Evolutionary conservation across 2,888 invertebrate genomes (phyloP), one percentile per base, ranked within the genome.

Genomic region (Arge pagana): DNA sequence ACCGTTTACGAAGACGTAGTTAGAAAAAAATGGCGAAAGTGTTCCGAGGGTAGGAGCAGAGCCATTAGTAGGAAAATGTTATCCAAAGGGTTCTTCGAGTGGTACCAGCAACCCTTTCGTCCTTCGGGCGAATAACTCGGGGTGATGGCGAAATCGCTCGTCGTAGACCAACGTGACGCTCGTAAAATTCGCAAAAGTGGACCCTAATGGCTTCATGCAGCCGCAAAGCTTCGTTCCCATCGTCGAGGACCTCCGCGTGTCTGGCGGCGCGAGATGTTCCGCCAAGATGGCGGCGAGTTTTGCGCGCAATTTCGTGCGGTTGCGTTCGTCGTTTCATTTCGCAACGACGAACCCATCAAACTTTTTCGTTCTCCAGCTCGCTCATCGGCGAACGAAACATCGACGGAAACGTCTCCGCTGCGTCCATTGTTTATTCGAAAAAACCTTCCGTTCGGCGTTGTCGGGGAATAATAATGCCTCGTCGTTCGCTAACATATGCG

Each of bases 21-120:
- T 8, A 16, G 19, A 37, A 37, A 7, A 36, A 36, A 11, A 18
- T 33, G 21, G 11, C 11, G 35, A 33, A 24, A 19, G 16, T 2
- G 0, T 3, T 26, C 8, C 5, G 21, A 16, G 11, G 15, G 28
- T 16, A 56, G 58, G 57, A 58, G 60, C 60, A 61, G 61, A 70
- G 66, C 73, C 74, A 75, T 75, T 75, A 75, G 73, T 71, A 69
- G 67, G 74, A 74, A 75, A 75, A 75, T 74, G 64, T 75, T 75
- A 70, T 72, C 64, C 65, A 70, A 71, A 67, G 71, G 71, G 64
- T 62, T 56, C 63, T 65, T 72, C 66, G 65, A 73, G 70, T 66
- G 58, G 53, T 60, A 62, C 62, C 63, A 59, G 60, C 45, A 66
- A 65, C 67, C 67, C 67, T 68, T 68, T 67, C 60, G 64, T 67